Conservation (phyloP, 2,888 invertebrate species). For the Spicauda simplicius region DNA sequence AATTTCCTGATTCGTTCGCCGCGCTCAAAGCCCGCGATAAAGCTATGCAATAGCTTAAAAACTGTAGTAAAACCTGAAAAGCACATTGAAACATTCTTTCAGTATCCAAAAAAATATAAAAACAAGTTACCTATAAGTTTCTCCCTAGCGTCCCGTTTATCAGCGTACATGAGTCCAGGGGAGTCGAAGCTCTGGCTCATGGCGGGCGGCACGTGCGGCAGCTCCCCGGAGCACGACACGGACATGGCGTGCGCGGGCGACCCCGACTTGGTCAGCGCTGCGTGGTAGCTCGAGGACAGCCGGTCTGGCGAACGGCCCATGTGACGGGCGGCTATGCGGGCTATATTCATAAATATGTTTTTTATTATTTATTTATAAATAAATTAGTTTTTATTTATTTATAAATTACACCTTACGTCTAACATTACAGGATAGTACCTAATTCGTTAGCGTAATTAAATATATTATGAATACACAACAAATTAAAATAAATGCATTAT, state of each 20-base stretch:
- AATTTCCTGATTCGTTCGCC: too few species aligned
- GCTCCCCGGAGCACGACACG: conserved; percentile 64
- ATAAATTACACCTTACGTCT: too few species aligned
- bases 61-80: too few species aligned
- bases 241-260: conserved; percentile 65
- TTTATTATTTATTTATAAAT: too few species aligned
- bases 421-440: too few species aligned
- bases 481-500: too few species aligned
- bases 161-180: conserved; percentile 57
- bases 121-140: conserved; percentile 5
- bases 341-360: conserved; percentile 48
- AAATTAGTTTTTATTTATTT: too few species aligned
- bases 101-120: neutral
- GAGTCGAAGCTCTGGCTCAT: conserved; percentile 74
- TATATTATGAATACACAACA: too few species aligned
- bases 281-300: conserved; percentile 89
- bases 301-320: conserved; percentile 88
- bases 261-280: conserved; percentile 58
- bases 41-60: too few species aligned
- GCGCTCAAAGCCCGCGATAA: too few species aligned
- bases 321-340: conserved; percentile 69
- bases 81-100: too few species aligned
- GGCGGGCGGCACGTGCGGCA: conserved; percentile 50
- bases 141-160: conserved; percentile 51
- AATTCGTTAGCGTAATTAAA: too few species aligned